These are phyloP conservation scores for Ammospiza nelsoni DNA, from an alignment of 2,113 vertebrate genomes.

Conservation along the genomic window DNA sequence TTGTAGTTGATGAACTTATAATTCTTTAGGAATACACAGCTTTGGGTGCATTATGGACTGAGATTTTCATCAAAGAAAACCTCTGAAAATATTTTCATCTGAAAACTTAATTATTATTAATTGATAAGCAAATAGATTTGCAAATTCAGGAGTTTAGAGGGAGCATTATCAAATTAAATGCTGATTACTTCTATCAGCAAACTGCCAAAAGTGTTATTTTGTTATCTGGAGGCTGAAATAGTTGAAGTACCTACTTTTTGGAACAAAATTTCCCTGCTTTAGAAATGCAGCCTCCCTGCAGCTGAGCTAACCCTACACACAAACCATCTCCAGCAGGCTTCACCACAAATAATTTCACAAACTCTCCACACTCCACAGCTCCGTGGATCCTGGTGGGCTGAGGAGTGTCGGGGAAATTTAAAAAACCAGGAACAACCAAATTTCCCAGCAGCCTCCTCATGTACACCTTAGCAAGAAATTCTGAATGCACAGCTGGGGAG, in stretches of 20 bases:
- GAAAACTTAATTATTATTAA: not conserved
- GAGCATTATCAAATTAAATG: not conserved
- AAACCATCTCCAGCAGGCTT: not conserved
- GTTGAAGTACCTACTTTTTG: not conserved
- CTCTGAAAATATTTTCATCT: not conserved
- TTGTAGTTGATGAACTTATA: not conserved
- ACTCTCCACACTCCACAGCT: not conserved
- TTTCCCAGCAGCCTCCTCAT: not conserved
- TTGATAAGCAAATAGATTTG: not conserved
- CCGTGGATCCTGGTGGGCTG: not conserved
- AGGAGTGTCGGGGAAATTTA: not conserved
- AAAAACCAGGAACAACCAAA: not conserved
- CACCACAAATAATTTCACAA: not conserved
- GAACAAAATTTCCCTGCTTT: not conserved
- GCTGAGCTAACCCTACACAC: not conserved
- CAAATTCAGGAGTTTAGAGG: not conserved
- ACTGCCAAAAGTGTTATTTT: not conserved
- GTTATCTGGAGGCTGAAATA: not conserved
- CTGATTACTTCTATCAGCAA: not conserved
- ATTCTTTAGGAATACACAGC: not conserved
- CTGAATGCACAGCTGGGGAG: not conserved
- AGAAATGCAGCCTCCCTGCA: not conserved
- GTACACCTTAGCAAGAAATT: not conserved
- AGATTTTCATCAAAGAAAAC: not conserved
- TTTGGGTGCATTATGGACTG: not conserved